A percentile compares a stretch with the other conserved stretches of the same genome.
Conservation (phyloP, 53 echinoderm and acorn worm genomes). For the Hippasteria phrygiana region DNA sequence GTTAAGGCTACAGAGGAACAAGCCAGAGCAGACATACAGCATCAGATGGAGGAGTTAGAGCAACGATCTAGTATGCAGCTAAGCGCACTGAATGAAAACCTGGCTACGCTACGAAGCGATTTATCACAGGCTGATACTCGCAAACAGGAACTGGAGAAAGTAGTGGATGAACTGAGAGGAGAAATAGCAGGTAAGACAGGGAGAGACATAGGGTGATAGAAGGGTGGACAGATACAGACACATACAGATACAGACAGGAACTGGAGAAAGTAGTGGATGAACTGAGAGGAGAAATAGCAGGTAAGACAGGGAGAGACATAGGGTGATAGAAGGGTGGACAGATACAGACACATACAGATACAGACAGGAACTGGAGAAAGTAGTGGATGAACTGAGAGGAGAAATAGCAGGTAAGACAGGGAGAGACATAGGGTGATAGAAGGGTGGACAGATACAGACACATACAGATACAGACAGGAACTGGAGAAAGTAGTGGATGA, state of each 20-base stretch:
- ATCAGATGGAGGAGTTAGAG: conserved; percentile 76
- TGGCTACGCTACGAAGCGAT: conserved; percentile 82
- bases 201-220: conserved; percentile 7
- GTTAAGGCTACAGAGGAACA: conserved; percentile 87
- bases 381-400: conserved; percentile 85
- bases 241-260: conserved; percentile 75
- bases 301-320: conserved; percentile 36
- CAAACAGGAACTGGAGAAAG: conserved; percentile 82
- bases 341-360: conserved; percentile 63
- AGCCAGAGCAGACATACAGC: conserved; percentile 72
- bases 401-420: conserved; percentile 80
- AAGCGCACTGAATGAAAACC: conserved; percentile 93
- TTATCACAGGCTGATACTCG: conserved; percentile 83
- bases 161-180: conserved; percentile 84
- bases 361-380: conserved; percentile 82
- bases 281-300: conserved; percentile 90
- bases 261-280: conserved; percentile 85
- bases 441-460: neutral
- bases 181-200: conserved; percentile 81
- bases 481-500: conserved; percentile 83
- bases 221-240: conserved; percentile 7
- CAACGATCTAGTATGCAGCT: conserved; percentile 85
- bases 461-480: conserved; percentile 76
- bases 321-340: conserved; percentile 13
- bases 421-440: neutral